Conservation (phyloP, 2,113 vertebrate species). For the Onychostruthus taczanowskii region DNA sequence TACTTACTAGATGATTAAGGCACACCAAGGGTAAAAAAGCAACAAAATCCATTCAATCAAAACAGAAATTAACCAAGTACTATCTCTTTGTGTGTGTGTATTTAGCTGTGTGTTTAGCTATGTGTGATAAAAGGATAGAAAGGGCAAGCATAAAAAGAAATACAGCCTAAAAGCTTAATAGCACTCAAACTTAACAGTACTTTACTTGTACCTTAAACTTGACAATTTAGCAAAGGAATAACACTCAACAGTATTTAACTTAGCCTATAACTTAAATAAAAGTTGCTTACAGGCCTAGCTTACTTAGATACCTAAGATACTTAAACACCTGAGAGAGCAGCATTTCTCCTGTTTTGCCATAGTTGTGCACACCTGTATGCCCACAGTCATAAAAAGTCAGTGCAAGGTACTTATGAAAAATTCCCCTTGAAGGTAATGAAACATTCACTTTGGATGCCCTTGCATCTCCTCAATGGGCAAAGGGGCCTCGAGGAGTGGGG, state of each 20-base stretch:
- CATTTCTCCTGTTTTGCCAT: background rate
- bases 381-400: background rate
- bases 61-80: background rate
- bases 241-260: background rate
- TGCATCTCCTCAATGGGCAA: background rate
- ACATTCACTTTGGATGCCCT: background rate
- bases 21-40: background rate
- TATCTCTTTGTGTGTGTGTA: background rate
- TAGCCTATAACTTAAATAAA: background rate
- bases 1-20: background rate
- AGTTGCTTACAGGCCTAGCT: background rate
- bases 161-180: background rate
- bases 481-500: background rate
- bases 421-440: background rate
- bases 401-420: background rate
- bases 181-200: background rate
- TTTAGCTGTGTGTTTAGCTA: background rate
- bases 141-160: background rate
- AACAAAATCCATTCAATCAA: background rate
- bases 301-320: background rate
- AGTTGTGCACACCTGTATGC: background rate
- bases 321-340: background rate
- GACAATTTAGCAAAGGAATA: background rate
- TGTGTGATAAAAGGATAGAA: background rate
- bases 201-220: background rate